Percentiles rank a stretch among this genome's conserved stretches.
Conservation (phyloP, 2,888 invertebrate genomes). For the Thelaira solivaga region DNA sequence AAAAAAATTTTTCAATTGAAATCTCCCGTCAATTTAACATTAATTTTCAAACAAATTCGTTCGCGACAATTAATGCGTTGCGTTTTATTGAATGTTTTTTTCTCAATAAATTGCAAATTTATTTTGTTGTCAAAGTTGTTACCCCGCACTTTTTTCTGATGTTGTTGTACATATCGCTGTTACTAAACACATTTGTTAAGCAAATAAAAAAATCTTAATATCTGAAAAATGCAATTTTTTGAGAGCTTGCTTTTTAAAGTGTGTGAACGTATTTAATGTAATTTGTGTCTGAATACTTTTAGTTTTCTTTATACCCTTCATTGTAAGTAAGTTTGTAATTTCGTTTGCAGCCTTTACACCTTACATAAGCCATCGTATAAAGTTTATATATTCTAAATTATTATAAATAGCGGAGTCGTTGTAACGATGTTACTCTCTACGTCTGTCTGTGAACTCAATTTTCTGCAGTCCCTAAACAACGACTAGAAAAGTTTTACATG, state of each 20-base stretch:
- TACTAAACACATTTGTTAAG: neutral
- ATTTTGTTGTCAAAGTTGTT: conserved; percentile 20
- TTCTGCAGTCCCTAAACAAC: no score
- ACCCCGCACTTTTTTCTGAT: conserved; percentile 9
- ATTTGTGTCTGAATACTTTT: conserved; percentile 47
- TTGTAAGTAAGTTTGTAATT: no score
- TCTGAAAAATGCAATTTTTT: neutral
- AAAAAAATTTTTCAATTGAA: conserved; percentile 44
- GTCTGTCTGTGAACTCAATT: no score
- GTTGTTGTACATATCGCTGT: neutral
- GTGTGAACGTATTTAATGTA: conserved; percentile 44
- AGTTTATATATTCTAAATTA: no score
- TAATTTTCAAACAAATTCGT: conserved; percentile 51
- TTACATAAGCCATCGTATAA: no score
- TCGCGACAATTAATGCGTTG: conserved; percentile 50
- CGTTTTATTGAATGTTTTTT: conserved; percentile 19
- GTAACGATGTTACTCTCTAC: no score
- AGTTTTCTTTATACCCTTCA: no score
- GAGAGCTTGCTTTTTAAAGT: conserved; percentile 5
- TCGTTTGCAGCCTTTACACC: no score
- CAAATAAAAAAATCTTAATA: conserved; percentile 11
- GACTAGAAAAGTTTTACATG: no score
- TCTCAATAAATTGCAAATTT: conserved; percentile 46
- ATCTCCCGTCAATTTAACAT: conserved; percentile 45
- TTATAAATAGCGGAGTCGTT: no score